A percentile compares a stretch with the other conserved stretches of the same genome.
These are phyloP conservation scores for Monodelphis domestica DNA, from an alignment of 2,797 vertebrate species.

Conservation along the genomic window DNA sequence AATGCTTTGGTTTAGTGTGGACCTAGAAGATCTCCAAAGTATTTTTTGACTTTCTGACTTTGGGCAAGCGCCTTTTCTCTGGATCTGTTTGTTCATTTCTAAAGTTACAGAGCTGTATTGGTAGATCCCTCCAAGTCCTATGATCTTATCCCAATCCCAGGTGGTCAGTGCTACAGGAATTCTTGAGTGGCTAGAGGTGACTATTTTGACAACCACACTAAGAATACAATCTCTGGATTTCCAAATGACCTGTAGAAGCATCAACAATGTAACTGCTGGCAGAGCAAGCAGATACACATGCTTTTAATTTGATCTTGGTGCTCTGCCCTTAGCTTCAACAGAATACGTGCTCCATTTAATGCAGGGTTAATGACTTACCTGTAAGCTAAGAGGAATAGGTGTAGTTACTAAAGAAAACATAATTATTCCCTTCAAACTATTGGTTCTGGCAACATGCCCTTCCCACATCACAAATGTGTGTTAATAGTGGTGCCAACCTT, in stretches of 20 bases:
- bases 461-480: neutral
- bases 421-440: neutral
- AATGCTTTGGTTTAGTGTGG: neutral
- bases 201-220: neutral
- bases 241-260: neutral
- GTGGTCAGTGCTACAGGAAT: neutral
- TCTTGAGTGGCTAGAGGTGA: neutral
- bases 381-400: neutral
- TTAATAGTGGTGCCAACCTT: neutral
- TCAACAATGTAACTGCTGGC: neutral
- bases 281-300: neutral
- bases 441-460: neutral
- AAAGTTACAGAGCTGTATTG: neutral
- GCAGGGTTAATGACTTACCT: neutral
- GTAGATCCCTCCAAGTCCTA: neutral
- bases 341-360: neutral
- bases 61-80: neutral
- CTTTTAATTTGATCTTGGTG: neutral
- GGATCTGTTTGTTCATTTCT: neutral
- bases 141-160: neutral
- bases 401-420: neutral
- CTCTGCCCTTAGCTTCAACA: neutral
- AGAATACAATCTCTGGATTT: neutral
- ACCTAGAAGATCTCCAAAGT: neutral
- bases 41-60: neutral